Percentiles rank a stretch among this genome's conserved stretches.
Conservation (phyloP, 2,113 vertebrate genomes). For the Pantherophis guttatus region DNA sequence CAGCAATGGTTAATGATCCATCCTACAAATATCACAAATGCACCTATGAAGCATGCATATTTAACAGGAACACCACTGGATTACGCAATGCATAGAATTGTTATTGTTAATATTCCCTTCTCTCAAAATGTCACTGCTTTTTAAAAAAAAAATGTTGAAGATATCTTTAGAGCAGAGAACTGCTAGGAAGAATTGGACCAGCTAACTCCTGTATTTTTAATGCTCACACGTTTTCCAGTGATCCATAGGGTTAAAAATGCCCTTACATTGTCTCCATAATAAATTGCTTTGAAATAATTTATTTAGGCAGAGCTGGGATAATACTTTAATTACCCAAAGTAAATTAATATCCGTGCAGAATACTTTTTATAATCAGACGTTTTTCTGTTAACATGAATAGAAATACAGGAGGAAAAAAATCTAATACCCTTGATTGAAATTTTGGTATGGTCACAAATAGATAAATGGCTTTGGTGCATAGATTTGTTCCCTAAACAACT, state of each 20-base stretch:
- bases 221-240: not conserved
- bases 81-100: constrained; percentile 70
- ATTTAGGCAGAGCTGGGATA: not conserved
- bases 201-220: not conserved
- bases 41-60: constrained; percentile 68
- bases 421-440: not conserved
- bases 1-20: constrained; percentile 64
- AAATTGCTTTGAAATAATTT: not conserved
- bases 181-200: not conserved
- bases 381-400: not conserved
- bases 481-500: not conserved
- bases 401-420: not conserved
- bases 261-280: not conserved
- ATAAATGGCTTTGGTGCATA: not conserved
- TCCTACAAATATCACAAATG: constrained; percentile 62
- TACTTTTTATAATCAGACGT: not conserved
- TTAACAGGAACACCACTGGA: constrained; percentile 59
- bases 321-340: not conserved
- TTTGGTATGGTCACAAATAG: not conserved
- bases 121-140: constrained; percentile 15
- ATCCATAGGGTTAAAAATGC: not conserved
- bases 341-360: not conserved
- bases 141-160: constrained; percentile 52
- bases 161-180: constrained; percentile 29
- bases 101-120: constrained; percentile 28